Percentiles rank a stretch among this genome's conserved stretches.
Conservation (phyloP, 2,113 vertebrate genomes). For the Anser cygnoides region DNA sequence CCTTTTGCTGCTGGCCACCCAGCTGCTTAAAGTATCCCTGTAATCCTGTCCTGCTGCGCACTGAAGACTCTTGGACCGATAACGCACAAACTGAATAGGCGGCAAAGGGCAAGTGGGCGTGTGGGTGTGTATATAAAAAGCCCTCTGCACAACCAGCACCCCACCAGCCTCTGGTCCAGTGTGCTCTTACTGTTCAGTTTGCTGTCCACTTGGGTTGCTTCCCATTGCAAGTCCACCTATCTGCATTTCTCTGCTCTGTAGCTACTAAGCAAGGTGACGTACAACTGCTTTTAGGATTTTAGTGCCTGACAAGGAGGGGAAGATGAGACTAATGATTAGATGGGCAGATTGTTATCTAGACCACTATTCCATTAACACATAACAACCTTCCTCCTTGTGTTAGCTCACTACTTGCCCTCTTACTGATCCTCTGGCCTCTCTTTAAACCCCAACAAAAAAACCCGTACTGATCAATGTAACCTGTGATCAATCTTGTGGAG, state of each 20-base stretch:
- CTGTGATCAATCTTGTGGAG: no score
- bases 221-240: neutral
- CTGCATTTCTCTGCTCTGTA: neutral
- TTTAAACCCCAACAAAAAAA: neutral
- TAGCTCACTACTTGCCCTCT: neutral
- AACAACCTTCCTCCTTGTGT: neutral
- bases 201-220: neutral
- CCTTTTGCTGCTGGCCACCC: neutral
- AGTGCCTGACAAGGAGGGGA: neutral
- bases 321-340: neutral
- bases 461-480: neutral
- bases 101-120: neutral
- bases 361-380: slow-evolving; percentile 1
- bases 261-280: slow-evolving; percentile 34
- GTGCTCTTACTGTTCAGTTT: neutral
- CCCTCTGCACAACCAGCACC: neutral
- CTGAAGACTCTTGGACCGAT: neutral
- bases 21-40: neutral
- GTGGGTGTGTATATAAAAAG: neutral
- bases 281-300: neutral
- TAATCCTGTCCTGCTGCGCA: neutral
- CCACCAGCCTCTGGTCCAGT: neutral
- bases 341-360: neutral
- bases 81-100: neutral
- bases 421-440: neutral